Percentiles rank a stretch among this genome's conserved stretches.
phyloP scores from a whole-genome alignment of 1,140 invertebrate species.

The Muscidifurax raptorellus region DNA sequence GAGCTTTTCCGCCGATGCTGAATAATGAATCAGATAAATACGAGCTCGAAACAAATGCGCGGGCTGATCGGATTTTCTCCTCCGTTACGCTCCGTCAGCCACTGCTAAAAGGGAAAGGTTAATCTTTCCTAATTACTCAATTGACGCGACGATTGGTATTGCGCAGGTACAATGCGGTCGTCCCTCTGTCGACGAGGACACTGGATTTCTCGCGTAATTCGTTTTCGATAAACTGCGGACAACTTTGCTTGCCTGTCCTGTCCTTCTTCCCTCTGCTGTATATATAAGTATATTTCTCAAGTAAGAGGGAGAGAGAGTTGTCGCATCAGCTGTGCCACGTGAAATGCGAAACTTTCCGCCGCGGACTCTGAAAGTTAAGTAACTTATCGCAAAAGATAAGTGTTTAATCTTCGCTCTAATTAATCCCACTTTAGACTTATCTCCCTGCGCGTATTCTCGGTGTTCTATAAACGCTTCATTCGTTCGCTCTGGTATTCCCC shows the following conservation, averaged over 20 bases:
- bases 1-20: too few relatives aligned
- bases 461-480: constrained; percentile 29
- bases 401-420: constrained; percentile 39
- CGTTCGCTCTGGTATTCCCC: not conserved
- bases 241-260: constrained; percentile 3
- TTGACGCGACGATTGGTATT: not conserved
- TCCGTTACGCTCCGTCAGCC: not conserved
- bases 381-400: constrained; percentile 42
- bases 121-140: not conserved
- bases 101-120: not conserved
- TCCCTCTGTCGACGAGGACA: not conserved
- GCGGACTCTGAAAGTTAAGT: not conserved
- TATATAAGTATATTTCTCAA: too few relatives aligned
- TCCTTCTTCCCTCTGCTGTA: not conserved
- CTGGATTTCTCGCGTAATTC: not conserved
- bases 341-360: constrained; percentile 32
- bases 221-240: constrained; percentile 6
- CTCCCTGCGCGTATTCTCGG: not conserved
- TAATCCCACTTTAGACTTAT: constrained; percentile 42
- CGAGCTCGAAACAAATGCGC: not conserved
- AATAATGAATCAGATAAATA: too few relatives aligned
- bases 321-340: not conserved
- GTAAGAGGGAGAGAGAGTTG: not conserved
- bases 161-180: not conserved
- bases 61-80: not conserved